Conservation (phyloP, 1,140 invertebrate genomes). For the Euschistus heros region DNA sequence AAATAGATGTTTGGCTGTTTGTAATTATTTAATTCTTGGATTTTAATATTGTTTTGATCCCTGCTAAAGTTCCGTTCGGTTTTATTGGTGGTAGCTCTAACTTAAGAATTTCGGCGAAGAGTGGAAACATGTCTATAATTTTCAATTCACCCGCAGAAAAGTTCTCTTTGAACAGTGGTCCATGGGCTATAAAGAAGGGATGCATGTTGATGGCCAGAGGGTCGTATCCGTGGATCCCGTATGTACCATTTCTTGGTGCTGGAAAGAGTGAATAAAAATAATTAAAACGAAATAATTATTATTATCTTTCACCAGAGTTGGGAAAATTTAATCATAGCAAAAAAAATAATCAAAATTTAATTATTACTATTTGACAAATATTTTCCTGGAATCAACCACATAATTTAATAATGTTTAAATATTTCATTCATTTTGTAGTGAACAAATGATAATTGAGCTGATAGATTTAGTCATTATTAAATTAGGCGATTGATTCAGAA, state of each 20-base stretch:
- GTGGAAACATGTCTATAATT: conserved; percentile 2
- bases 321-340: too few species aligned
- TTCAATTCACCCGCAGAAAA: not conserved
- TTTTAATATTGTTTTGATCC: not conserved
- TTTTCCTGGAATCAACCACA: too few species aligned
- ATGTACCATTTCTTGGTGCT: conserved; percentile 7
- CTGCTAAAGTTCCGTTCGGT: not conserved
- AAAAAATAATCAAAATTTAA: too few species aligned
- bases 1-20: not conserved
- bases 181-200: conserved; percentile 3
- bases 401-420: too few species aligned
- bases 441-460: too few species aligned
- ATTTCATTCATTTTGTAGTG: too few species aligned
- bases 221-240: conserved; percentile 12
- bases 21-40: not conserved
- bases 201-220: conserved; percentile 1
- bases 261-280: not conserved
- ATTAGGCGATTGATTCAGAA: too few species aligned
- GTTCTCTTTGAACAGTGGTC: conserved; percentile 11
- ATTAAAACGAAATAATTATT: not conserved
- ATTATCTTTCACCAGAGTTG: too few species aligned
- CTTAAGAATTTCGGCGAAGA: not conserved
- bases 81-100: not conserved
- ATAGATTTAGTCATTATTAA: too few species aligned
- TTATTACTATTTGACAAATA: too few species aligned